These are phyloP conservation scores for Sialia sialis DNA, from an alignment of 2,113 vertebrate genomes.

Conservation along the genomic window DNA sequence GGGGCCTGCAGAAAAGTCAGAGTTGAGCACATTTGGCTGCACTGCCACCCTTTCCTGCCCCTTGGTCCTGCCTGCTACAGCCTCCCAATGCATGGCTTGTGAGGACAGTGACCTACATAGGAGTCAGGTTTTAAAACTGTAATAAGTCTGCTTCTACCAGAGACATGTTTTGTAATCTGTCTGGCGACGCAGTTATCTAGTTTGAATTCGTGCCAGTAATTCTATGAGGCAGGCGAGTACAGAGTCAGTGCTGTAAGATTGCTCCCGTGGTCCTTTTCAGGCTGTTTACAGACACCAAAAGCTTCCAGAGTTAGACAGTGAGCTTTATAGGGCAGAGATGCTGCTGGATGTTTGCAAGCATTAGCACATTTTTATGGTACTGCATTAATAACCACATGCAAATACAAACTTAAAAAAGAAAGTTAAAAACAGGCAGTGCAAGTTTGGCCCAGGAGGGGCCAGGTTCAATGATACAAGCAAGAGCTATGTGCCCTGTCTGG, in stretches of 20 bases:
- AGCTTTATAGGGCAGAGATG: background rate
- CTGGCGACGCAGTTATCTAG: background rate
- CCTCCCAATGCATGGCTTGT: background rate
- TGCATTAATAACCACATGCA: background rate
- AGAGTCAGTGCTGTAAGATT: background rate
- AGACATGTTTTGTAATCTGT: background rate
- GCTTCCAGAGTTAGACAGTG: background rate
- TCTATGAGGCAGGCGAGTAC: background rate
- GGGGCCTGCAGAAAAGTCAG: background rate
- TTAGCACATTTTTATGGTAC: background rate
- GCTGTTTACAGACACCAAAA: background rate
- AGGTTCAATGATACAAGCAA: background rate
- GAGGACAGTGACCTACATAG: background rate
- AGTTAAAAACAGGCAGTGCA: background rate
- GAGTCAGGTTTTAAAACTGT: background rate
- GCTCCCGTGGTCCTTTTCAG: background rate
- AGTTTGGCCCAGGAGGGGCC: background rate
- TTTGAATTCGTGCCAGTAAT: background rate
- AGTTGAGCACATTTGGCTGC: background rate
- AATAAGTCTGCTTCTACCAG: background rate
- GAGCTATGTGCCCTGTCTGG: background rate
- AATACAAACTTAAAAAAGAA: background rate
- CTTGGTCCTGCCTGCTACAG: background rate
- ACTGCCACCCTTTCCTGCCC: background rate
- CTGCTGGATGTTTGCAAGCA: background rate